Base-by-base conservation (phyloP, 2,113 vertebrate genomes). In the Lagopus muta region DNA sequence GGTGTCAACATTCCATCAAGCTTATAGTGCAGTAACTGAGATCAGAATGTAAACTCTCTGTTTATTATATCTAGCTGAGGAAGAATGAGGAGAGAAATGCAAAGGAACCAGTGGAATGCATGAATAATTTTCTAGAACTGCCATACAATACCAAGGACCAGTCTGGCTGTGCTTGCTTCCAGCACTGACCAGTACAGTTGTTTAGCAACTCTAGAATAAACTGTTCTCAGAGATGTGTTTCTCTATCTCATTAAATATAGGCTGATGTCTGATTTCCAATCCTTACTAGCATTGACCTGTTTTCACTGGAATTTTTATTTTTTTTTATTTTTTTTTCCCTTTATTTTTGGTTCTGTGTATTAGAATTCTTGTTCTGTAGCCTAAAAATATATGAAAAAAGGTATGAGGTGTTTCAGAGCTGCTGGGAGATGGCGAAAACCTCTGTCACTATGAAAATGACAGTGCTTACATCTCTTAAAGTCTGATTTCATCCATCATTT, bases 401-500 rank as follows among this genome's bases (percentile, higher is more conserved):
- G 7, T 57, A 62, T 61, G 32, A 38, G 36, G 71, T 57, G 14
- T 40, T 65, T 64, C 79, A 92, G 58, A 7, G 74, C 89, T 91
- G 72, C 38, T 61, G 18, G 30, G 45, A 81, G 36, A 57, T 87
- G 95, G 21, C 22, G 48, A 84, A 89, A 76, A 40, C 3, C 32
- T 62, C 27, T 45, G 36, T 5, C 28, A 69, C 74, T 80, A 32
- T 54, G 45, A 14, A 88, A 94, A 88, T 83, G 71, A 75, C 42
- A 28, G 79, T 28, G 6, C 19, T 81, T 36, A 71, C 13, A n/a
- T 27, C 69, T 88, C 40, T 45, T 75, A 6, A 4, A 42, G 30
- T 79, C 80, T 97, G 57, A 65, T 91, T 91, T 92, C 69, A 57
- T 92, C 48, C 40, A 70, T 72, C 65, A 89, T 57, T 96, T 95